Conservation (phyloP, 2,113 vertebrate genomes). For the Baryphthengus martii region DNA sequence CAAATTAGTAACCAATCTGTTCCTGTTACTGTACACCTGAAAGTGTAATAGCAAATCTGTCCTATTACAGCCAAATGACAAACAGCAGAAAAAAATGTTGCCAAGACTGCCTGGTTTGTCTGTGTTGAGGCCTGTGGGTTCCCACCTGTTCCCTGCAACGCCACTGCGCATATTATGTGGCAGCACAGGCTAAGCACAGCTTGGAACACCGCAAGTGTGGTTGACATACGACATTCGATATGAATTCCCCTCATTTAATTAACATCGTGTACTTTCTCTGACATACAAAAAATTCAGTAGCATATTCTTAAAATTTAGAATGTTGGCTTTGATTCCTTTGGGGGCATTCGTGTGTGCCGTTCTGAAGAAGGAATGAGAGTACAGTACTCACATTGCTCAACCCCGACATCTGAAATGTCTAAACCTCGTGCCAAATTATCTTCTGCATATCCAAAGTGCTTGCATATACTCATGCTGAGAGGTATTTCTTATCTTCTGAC, state of each 20-base stretch:
- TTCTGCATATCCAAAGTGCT: not conserved
- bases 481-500: conserved; percentile 20
- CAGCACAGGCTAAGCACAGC: conserved; percentile 18
- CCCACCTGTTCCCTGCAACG: conserved; percentile 37
- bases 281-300: not conserved
- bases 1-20: conserved; percentile 1
- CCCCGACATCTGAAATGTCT: not conserved
- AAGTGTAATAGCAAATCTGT: not conserved
- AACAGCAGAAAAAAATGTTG: not conserved
- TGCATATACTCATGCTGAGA: not conserved
- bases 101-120: not conserved
- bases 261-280: not conserved
- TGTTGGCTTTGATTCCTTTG: not conserved
- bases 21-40: conserved; percentile 14
- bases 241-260: conserved; percentile 4
- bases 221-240: not conserved
- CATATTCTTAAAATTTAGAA: not conserved
- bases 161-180: not conserved
- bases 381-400: not conserved
- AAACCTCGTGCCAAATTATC: not conserved
- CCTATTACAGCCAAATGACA: conserved; percentile 23
- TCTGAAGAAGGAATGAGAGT: not conserved
- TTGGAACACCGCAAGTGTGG: not conserved
- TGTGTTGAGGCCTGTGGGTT: not conserved
- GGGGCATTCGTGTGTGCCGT: not conserved